Evolutionary conservation across 2,113 vertebrate species (phyloP).

Genomic region (Tringa solitaria): DNA sequence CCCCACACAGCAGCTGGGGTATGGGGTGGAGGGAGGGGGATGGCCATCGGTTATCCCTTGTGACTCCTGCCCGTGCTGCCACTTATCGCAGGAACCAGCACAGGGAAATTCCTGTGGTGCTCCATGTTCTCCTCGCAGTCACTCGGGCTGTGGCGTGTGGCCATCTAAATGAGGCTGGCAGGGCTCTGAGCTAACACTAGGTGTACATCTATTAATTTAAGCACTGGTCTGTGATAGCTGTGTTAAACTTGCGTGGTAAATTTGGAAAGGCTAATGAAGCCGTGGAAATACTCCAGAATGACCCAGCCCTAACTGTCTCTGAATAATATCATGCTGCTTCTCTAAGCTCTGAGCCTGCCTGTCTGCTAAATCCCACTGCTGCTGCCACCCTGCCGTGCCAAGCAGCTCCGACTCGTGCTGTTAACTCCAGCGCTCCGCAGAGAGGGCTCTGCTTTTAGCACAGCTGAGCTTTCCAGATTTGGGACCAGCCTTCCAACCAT

Average conservation of each 20-base stretch:
- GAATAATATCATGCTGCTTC: neutral
- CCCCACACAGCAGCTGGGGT: neutral
- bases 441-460: neutral
- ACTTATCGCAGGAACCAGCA: neutral
- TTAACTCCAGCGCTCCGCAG: neutral
- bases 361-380: neutral
- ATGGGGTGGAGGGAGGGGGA: neutral
- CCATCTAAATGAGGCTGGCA: neutral
- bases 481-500: neutral
- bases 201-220: neutral
- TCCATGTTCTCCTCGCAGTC: fast-evolving
- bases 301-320: neutral
- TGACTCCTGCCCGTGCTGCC: fast-evolving
- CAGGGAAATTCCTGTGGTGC: neutral
- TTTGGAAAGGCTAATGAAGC: slow-evolving; percentile 1
- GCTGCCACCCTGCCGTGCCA: neutral
- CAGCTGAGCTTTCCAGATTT: slow-evolving; percentile 1
- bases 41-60: fast-evolving
- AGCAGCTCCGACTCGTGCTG: neutral
- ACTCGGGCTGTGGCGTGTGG: neutral
- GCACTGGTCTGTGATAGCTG: neutral
- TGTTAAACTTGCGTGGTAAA: neutral
- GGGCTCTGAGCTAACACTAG: neutral
- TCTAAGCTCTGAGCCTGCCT: neutral
- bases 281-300: neutral